Evolutionary conservation across 2,797 vertebrate species (phyloP).

Genomic region (Lepilemur ruficaudatus): DNA sequence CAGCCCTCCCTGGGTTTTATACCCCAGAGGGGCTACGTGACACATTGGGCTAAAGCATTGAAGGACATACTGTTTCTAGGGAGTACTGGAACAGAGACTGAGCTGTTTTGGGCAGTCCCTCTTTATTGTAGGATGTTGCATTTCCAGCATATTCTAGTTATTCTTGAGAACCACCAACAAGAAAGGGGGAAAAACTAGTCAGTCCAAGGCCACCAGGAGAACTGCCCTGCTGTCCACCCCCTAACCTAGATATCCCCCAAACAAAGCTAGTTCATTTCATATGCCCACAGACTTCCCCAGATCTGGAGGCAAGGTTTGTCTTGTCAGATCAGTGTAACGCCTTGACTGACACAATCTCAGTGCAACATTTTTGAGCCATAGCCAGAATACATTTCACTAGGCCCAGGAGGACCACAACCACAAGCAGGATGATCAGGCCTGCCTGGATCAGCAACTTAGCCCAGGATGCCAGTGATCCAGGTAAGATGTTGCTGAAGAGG

Average conservation of each 20-base stretch:
- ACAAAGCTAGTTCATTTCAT: not conserved
- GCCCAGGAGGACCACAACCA: not conserved
- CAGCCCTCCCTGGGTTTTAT: too few relatives aligned
- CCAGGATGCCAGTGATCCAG: not conserved
- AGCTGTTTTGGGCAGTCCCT: not conserved
- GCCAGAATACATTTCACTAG: not conserved
- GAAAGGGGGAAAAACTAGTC: not conserved
- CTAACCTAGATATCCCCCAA: not conserved
- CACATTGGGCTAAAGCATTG: not conserved
- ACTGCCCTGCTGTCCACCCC: not conserved
- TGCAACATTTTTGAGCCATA: not conserved
- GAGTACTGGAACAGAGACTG: not conserved
- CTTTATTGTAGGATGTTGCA: not conserved
- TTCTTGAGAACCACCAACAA: not conserved
- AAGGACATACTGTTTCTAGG: not conserved
- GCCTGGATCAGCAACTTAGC: not conserved
- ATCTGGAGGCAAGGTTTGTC: not conserved
- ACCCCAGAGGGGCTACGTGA: not conserved
- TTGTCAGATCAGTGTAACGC: not conserved
- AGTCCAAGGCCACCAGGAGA: not conserved
- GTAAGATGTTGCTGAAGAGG: not conserved
- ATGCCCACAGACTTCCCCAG: not conserved
- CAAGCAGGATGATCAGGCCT: not conserved
- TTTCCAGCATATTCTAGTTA: not conserved
- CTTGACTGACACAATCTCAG: not conserved